These are phyloP conservation scores for Colletes gigas DNA, from an alignment of 1,140 invertebrate species.

Conservation along the genomic window DNA sequence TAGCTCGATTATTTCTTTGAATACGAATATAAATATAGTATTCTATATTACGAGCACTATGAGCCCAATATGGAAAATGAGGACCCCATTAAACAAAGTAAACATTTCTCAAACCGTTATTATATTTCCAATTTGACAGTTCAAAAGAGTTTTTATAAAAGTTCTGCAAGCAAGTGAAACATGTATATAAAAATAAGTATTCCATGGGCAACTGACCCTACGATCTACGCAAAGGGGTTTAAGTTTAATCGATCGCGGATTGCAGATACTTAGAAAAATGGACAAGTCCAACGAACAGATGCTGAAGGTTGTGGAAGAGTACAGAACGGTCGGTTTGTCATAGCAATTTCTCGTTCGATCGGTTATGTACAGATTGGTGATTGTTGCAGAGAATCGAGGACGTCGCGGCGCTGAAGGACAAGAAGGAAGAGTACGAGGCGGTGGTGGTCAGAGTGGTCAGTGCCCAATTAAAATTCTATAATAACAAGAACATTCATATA, in stretches of 20 bases:
- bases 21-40: too few relatives aligned
- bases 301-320: conserved; percentile 63
- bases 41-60: too few relatives aligned
- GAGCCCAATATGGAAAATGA: too few relatives aligned
- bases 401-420: conserved; percentile 68
- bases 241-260: not conserved
- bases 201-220: too few relatives aligned
- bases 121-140: too few relatives aligned
- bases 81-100: too few relatives aligned
- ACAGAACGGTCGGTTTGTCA: conserved; percentile 59
- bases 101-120: too few relatives aligned
- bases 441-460: conserved; percentile 69
- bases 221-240: too few relatives aligned
- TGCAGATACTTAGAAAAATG: conserved; percentile 71
- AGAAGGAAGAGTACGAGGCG: conserved; percentile 72
- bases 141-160: too few relatives aligned
- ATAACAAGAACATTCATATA: not conserved
- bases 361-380: not conserved
- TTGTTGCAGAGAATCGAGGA: conserved; percentile 69
- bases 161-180: too few relatives aligned
- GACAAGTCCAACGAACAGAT: conserved; percentile 72
- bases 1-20: too few relatives aligned
- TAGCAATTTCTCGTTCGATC: not conserved
- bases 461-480: not conserved
- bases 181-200: too few relatives aligned